phyloP scores from a whole-genome alignment of 1,140 invertebrate genomes.

The Drosophila insularis region DNA sequence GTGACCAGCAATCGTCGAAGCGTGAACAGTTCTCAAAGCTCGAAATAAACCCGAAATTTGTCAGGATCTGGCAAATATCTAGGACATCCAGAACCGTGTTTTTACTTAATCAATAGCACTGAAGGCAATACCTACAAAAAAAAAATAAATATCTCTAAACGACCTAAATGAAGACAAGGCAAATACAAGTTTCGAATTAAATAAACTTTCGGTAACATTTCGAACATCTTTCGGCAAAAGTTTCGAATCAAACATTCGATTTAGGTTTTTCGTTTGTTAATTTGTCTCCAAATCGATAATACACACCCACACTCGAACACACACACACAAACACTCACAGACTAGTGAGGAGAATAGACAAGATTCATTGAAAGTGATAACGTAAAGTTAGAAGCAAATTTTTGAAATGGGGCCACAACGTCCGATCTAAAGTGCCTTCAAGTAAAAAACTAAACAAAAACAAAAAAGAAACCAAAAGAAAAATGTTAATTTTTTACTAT shows the following conservation, averaged over 20 bases:
- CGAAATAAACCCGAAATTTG: slow-evolving; percentile 70
- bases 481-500: slow-evolving; percentile 90
- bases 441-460: slow-evolving; percentile 87
- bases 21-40: slow-evolving; percentile 63
- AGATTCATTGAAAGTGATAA: slow-evolving; percentile 25
- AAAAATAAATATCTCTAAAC: slow-evolving; percentile 60
- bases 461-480: slow-evolving; percentile 57
- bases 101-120: slow-evolving; percentile 72
- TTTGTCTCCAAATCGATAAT: slow-evolving; percentile 61
- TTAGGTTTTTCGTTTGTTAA: slow-evolving; percentile 70
- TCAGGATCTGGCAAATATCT: slow-evolving; percentile 15
- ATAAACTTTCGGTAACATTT: slow-evolving; percentile 72
- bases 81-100: slow-evolving; percentile 72
- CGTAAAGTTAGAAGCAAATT: slow-evolving; percentile 73
- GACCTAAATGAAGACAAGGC: slow-evolving; percentile 67
- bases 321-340: no score
- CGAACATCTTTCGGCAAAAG: slow-evolving; percentile 74
- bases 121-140: slow-evolving; percentile 74
- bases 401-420: slow-evolving; percentile 88
- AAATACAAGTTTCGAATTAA: slow-evolving; percentile 75
- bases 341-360: slow-evolving; percentile 29
- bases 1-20: slow-evolving; percentile 23
- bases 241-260: slow-evolving; percentile 77
- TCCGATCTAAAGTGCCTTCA: slow-evolving; percentile 95
- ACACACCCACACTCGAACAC: slow-evolving; percentile 44